A percentile compares a stretch with the other conserved stretches of the same genome.
phyloP scores from a whole-genome alignment of 2,797 vertebrate species.

The Antrozous pallidus region DNA sequence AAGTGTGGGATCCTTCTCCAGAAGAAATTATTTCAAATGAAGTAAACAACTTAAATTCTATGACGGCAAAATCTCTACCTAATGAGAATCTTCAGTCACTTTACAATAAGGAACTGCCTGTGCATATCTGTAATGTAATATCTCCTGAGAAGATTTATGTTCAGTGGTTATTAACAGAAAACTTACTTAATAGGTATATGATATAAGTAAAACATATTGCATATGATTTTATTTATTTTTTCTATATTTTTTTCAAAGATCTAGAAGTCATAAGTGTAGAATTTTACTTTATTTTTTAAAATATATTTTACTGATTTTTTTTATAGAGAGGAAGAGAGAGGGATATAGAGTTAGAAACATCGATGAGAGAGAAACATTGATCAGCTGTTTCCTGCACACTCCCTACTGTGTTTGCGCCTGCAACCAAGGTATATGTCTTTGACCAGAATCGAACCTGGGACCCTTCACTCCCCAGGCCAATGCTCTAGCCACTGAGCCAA shows the following conservation, averaged over 20 bases:
- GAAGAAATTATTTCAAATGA: conserved; percentile 76
- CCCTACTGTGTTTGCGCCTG: no score
- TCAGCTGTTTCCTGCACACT: no score
- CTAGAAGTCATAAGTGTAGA: conserved; percentile 18
- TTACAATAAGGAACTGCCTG: conserved; percentile 82
- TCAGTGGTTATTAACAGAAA: conserved; percentile 83
- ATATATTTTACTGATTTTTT: no score
- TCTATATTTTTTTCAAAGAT: conserved; percentile 20
- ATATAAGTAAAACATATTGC: conserved; percentile 31
- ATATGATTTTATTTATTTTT: conserved; percentile 18
- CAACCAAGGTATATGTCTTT: no score
- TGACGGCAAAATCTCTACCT: conserved; percentile 23
- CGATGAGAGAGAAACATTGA: no score
- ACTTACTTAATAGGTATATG: conserved; percentile 87
- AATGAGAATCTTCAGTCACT: conserved; percentile 69
- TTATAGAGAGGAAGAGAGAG: no score
- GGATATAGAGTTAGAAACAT: no score
- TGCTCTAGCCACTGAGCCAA: no score
- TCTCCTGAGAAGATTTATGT: conserved; percentile 93
- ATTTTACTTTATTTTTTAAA: neutral
- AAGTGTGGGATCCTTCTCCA: conserved; percentile 82
- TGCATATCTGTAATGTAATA: conserved; percentile 86
- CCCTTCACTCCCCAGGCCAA: no score
- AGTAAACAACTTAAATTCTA: conserved; percentile 51
- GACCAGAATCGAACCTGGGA: no score